A percentile compares a stretch with the other conserved stretches of the same genome.
These are phyloP conservation scores for Rotaria sp. DNA, from an alignment of 2,888 invertebrate species.

Conservation along the genomic window DNA sequence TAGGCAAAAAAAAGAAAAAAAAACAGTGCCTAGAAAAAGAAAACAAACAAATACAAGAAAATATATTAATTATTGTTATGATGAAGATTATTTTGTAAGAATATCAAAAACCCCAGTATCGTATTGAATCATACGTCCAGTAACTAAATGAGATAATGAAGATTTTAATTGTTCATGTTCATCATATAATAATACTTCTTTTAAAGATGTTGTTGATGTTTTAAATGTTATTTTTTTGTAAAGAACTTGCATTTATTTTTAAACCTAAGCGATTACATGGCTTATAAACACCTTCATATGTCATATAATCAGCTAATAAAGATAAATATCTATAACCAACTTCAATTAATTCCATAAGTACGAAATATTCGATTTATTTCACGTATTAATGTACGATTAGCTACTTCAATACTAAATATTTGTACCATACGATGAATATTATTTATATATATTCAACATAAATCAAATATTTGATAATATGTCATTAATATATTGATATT, in stretches of 20 bases:
- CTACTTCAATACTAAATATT: conserved; percentile 93
- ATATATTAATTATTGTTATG: background rate
- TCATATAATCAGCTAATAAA: conserved; percentile 94
- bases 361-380: conserved; percentile 93
- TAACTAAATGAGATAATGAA: conserved; percentile 34
- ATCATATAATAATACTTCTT: conserved; percentile 60
- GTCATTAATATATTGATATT: conserved; percentile 78
- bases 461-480: conserved; percentile 63
- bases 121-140: conserved; percentile 34
- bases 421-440: conserved; percentile 82
- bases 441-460: conserved; percentile 79
- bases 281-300: conserved; percentile 77
- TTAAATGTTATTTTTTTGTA: conserved; percentile 98
- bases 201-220: conserved; percentile 76
- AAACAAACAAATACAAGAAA: background rate
- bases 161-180: conserved; percentile 39
- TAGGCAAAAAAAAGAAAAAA: too few species aligned
- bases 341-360: conserved; percentile 87
- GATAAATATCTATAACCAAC: conserved; percentile 87
- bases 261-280: conserved; percentile 85
- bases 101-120: conserved; percentile 40
- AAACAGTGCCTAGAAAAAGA: too few species aligned
- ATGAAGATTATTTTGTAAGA: conserved; percentile 33
- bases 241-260: conserved; percentile 78
- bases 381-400: conserved; percentile 55